Evolutionary conservation across 2,113 vertebrate genomes (phyloP).

Genomic region (Dasypus novemcinctus): DNA sequence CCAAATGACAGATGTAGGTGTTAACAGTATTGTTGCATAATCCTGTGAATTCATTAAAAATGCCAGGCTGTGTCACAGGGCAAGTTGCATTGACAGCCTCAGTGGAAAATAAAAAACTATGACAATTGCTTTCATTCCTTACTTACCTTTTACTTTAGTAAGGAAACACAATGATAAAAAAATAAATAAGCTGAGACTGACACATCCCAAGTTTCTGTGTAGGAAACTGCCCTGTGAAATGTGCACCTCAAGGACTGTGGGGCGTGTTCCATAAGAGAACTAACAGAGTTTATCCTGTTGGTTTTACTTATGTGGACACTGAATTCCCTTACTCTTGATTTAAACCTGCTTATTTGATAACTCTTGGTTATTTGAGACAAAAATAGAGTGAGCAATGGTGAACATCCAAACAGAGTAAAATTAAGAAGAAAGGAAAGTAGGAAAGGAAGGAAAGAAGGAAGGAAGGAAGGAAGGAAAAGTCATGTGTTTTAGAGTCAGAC

Average conservation of each 20-base stretch:
- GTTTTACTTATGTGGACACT: neutral
- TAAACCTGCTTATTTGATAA: neutral
- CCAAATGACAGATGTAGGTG: constrained; percentile 43
- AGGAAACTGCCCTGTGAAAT: constrained; percentile 11
- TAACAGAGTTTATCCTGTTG: constrained; percentile 2
- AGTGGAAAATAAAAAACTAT: neutral
- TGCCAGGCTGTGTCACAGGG: constrained; percentile 50
- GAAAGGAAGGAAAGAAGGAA: neutral
- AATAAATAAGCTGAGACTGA: constrained; percentile 35
- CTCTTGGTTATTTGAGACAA: neutral
- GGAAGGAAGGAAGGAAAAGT: neutral
- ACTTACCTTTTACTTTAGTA: constrained; percentile 71
- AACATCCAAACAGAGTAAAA: neutral
- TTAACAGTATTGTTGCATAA: constrained; percentile 21
- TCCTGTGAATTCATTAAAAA: constrained; percentile 62
- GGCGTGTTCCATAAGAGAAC: neutral
- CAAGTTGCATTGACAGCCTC: constrained; percentile 34
- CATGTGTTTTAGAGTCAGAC: neutral
- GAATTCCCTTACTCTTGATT: neutral
- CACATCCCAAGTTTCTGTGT: neutral
- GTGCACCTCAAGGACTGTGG: constrained; percentile 8
- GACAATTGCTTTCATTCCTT: constrained; percentile 68
- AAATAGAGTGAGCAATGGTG: neutral
- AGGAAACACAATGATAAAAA: constrained; percentile 38
- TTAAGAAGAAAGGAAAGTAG: neutral